These are phyloP conservation scores for Lepidotrigona ventralis DNA, from an alignment of 1,140 invertebrate genomes.

Conservation along the genomic window DNA sequence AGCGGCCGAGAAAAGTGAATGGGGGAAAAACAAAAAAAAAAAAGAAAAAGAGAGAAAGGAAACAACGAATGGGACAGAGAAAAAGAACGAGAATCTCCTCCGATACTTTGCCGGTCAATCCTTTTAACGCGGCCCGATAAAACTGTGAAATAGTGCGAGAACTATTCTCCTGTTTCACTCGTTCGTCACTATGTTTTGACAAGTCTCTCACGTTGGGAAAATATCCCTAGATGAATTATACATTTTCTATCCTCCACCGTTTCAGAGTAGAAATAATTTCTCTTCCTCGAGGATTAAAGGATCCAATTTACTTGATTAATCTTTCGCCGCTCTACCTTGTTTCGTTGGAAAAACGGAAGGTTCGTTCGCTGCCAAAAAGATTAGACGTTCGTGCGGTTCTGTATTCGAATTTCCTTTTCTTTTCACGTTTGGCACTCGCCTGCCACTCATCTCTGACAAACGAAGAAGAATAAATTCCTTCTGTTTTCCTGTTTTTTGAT, in stretches of 20 bases:
- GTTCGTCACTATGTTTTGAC: conserved; percentile 20
- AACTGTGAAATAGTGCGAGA: conserved; percentile 16
- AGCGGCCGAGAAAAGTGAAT: neutral
- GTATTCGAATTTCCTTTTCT: too few species aligned
- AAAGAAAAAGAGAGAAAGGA: too few species aligned
- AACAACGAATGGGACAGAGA: neutral
- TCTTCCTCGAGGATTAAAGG: neutral
- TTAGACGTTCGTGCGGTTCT: neutral
- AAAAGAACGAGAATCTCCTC: neutral
- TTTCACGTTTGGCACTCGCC: too few species aligned
- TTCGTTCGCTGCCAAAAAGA: neutral
- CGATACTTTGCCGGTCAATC: neutral
- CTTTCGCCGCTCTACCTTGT: neutral
- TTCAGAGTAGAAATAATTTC: too few species aligned
- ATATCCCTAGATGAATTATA: too few species aligned
- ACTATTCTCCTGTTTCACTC: conserved; percentile 11
- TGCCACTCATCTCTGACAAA: neutral
- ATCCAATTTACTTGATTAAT: neutral
- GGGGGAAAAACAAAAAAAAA: too few species aligned
- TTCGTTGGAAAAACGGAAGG: neutral
- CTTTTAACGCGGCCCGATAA: conserved; percentile 26
- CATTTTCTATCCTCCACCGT: too few species aligned
- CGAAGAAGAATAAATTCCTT: neutral
- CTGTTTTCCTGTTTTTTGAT: neutral
- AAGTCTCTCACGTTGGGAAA: conserved; percentile 3